phyloP scores from a whole-genome alignment of 2,888 invertebrate genomes.

The Tenthredo amoena region DNA sequence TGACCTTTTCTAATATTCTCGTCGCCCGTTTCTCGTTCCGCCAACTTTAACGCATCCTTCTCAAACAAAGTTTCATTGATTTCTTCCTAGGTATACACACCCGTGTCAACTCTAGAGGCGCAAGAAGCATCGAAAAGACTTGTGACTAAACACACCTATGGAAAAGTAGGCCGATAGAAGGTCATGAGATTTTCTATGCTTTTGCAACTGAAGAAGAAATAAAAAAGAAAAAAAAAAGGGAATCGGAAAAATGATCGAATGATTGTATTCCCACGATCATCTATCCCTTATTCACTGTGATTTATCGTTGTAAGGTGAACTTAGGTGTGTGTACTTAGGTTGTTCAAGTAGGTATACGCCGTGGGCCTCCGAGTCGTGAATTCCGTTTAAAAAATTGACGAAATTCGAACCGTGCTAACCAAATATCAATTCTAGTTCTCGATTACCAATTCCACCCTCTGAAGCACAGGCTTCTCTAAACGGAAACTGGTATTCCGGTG shows the following conservation, averaged over 20 bases:
- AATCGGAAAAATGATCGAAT: background rate
- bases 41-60: conserved; percentile 21
- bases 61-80: conserved; percentile 35
- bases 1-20: conserved; percentile 38
- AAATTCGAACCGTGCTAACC: background rate
- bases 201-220: background rate
- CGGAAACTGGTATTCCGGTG: conserved; percentile 5
- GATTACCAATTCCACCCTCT: background rate
- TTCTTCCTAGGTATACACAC: background rate
- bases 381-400: conserved; percentile 11
- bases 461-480: background rate
- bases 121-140: background rate
- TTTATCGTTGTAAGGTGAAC: background rate
- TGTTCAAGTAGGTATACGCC: background rate
- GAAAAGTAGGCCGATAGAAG: background rate
- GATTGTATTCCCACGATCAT: background rate
- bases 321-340: background rate
- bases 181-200: background rate
- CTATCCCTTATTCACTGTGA: background rate
- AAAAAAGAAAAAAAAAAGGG: background rate
- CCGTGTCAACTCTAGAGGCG: background rate
- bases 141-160: background rate
- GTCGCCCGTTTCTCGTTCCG: background rate
- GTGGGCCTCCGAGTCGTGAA: background rate
- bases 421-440: conserved; percentile 17